A percentile compares a stretch with the other conserved stretches of the same genome.
Conservation (phyloP, 2,113 vertebrate genomes). For the Antechinus flavipes region DNA sequence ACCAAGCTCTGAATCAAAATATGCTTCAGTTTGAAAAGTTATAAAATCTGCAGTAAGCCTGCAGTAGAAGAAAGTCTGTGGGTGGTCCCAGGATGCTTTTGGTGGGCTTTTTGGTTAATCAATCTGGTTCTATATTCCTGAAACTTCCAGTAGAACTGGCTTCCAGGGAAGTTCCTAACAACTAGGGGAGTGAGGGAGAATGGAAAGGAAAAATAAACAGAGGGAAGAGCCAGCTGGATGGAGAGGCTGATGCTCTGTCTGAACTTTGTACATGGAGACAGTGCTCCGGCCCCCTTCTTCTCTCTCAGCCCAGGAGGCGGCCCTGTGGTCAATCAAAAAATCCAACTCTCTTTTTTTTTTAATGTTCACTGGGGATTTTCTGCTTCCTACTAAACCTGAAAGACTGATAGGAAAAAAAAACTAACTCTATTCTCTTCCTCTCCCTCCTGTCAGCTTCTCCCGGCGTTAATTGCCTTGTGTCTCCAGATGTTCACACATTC, state of each 20-base stretch:
- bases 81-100: slow-evolving; percentile 18
- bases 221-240: slow-evolving; percentile 51
- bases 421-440: neutral
- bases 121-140: slow-evolving; percentile 41
- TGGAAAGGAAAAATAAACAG: slow-evolving; percentile 69
- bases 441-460: slow-evolving; percentile 12
- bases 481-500: neutral
- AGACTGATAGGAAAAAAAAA: neutral
- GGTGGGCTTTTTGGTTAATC: neutral
- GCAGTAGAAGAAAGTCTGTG: slow-evolving; percentile 14
- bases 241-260: slow-evolving; percentile 44
- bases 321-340: neutral
- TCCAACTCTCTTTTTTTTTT: neutral
- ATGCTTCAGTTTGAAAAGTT: neutral
- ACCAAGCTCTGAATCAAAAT: neutral
- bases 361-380: neutral
- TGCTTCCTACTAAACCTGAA: neutral
- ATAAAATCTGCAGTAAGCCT: neutral
- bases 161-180: slow-evolving; percentile 34
- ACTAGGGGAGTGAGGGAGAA: slow-evolving; percentile 35
- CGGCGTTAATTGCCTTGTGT: neutral
- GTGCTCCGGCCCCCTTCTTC: neutral
- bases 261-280: slow-evolving; percentile 71
- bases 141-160: slow-evolving; percentile 23
- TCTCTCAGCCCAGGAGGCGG: neutral